Base-by-base conservation (phyloP, 2,797 vertebrate genomes). In the Austrolebias charrua region DNA sequence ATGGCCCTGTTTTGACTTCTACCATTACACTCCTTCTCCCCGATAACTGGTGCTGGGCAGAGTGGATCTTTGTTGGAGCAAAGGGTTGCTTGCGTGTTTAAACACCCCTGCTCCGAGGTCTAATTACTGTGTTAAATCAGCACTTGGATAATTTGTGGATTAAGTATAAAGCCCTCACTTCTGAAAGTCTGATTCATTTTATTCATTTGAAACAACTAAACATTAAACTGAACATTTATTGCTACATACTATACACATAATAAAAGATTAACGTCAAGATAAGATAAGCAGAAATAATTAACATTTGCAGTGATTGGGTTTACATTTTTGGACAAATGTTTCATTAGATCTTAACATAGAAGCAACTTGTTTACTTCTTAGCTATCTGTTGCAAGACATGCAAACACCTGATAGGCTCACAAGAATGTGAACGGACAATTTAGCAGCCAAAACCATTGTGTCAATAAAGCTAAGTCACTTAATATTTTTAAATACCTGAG, bases 1-100 rank as follows among this genome's bases (percentile, higher is more conserved):
- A 95, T 95, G 92, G 93, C 89, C 90, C 91, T 94, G 89, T 92
- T 93, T 94, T 92, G 91, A 92, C 92, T 94, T 90, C 92, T 94
- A 93, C 92, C 91, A 92, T 94, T 93, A 93, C 91, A 91, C 91
- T 89, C 77, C 86, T 84, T 76, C 59, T 86, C 83, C 70, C 81
- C 81, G 90, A 93, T 92, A 93, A 92, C 84, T 85, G 88, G 87
- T 84, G 75, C 80, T 77, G 85, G 86, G 81, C 88, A 87, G 81
- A 90, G 86, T 80, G 79, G 88, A 84, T 80, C 86, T 89, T 88
- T 92, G 85, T 92, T 91, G 77, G 71, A 79, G 66, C 84, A 80
- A 86, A 73, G 80, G 87, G 83, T 92, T 70, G 86, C 77, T 74
- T 88, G 89, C 82, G 55, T 76, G 90, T 87, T 87, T 82, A 86